Base-by-base conservation (phyloP, 2,888 invertebrate genomes). In the Drosophila nr. medialis region DNA sequence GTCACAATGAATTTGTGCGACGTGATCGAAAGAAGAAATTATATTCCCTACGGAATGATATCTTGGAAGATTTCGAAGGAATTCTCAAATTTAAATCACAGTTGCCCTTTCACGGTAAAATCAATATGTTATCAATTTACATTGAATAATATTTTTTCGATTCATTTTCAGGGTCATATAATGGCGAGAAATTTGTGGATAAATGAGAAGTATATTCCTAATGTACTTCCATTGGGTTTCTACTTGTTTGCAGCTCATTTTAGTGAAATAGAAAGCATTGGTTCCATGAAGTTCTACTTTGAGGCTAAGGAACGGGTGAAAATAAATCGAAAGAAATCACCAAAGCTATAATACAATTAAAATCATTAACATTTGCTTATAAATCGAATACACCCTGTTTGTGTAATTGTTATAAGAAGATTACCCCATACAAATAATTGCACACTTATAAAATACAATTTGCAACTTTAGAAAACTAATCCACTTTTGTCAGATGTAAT, bases 41-140 rank as follows among this genome's bases (percentile, higher is more conserved):
- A 29, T 15, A 27, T 56, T 6, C 38, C 77, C 0, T 80, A 83
- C 6, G 83, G 69, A 1, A 11, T 29, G 1, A 54, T 83, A 0
- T 58, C 0, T 69, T 56, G 8, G 6, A 34, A 24, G 45, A 45
- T 45, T 45, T 45, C 45, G 8, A 45, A 45, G 15, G 45, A 45
- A 45, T 45, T 45, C 0, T 82, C 85, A 0, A 82, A 82, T 48
- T 64, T 68, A 0, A 82, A 82, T 45, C 83, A 82, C 15, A 53
- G 36, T 18, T 82, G 85, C 8, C 82, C 82, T 0, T 59, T 29
- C 5, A 30, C 36, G 62, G 78, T 79, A 60, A 49, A 15, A 6
- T 24, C 6, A 10, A 10, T 18, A 27, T 5, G 27, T 5, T 49
- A 10, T 18, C 18, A 10, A 27, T 10, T 27, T 18, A 18, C 18